These are phyloP conservation scores for Drosophila kuntzei DNA, from an alignment of 2,888 invertebrate genomes.

Conservation along the genomic window DNA sequence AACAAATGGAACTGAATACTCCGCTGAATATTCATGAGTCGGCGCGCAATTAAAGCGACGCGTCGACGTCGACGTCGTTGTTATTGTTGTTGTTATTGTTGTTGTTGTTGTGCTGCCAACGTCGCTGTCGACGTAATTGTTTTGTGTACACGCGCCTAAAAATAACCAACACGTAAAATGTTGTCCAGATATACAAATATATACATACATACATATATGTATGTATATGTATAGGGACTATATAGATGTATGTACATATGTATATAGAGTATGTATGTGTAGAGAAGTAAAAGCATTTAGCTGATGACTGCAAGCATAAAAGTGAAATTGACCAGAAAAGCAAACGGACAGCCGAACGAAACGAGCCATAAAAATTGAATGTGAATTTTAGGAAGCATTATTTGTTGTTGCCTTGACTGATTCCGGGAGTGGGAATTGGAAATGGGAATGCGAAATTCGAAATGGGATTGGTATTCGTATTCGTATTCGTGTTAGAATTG, in stretches of 20 bases:
- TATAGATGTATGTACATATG: constrained; percentile 9
- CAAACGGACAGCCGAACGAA: constrained; percentile 57
- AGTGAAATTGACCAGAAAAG: constrained; percentile 78
- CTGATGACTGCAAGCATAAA: constrained; percentile 77
- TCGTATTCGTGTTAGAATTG: neutral
- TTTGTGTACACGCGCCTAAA: constrained; percentile 68
- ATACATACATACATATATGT: constrained; percentile 6
- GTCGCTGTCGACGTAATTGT: constrained; percentile 56
- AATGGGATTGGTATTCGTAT: constrained; percentile 33
- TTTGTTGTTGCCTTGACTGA: constrained; percentile 16
- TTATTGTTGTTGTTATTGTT: constrained; percentile 9
- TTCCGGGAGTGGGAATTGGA: constrained; percentile 33
- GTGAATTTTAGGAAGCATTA: constrained; percentile 56
- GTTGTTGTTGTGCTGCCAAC: constrained; percentile 12
- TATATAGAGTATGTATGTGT: constrained; percentile 21
- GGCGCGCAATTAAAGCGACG: constrained; percentile 53
- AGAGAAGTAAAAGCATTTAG: constrained; percentile 62
- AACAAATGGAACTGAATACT: constrained; percentile 27
- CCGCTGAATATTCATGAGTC: constrained; percentile 51
- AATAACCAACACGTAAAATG: constrained; percentile 72
- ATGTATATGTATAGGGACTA: constrained; percentile 2
- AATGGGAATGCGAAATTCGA: constrained; percentile 31
- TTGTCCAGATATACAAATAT: constrained; percentile 55
- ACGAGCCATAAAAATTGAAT: constrained; percentile 71
- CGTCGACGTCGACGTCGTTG: constrained; percentile 11